Evolutionary conservation across 2,888 invertebrate genomes (phyloP), one percentile per base, ranked within the genome.

Genomic region (Agrilus biguttatus): DNA sequence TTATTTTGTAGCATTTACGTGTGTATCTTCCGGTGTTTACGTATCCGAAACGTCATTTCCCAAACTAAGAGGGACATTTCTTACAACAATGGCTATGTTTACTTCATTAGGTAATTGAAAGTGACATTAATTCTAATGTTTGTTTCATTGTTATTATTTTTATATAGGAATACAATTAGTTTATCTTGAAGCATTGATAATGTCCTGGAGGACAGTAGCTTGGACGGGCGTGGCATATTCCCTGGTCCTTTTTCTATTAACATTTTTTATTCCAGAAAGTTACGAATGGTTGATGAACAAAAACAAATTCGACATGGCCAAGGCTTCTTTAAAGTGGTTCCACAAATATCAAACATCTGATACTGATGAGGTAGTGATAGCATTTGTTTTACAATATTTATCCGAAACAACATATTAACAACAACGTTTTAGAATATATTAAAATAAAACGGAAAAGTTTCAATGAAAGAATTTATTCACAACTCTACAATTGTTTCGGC

Each of bases 41-140:
- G 73, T 76, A 43, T 76, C 76, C 8, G 76, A 77, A 61, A 72
- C 76, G 1, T 73, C 74, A 1, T 61, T 73, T 37, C 73, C 75
- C 2, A 75, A 76, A 53, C 61, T 75, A 45, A 58, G 77, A 46
- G 76, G 76, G n/a, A 72, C 75, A 8, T 58, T 77, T 39, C 72
- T 75, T 46, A 74, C 75, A 8, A 65, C 69, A 28, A 73, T 73
- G 5, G 75, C 76, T 3, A 71, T 74, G 5, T 65, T 73, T 49
- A 74, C 75, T 7, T 76, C 76, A 1, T 60, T 75, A 46, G 76
- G 75, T 69, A 58, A 19, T 5, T 19, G n/a, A n/a, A n/a, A n/a
- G n/a, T n/a, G n/a, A n/a, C n/a, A n/a, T n/a, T n/a, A n/a, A n/a
- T n/a, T n/a, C n/a, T n/a, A n/a, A n/a, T n/a, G n/a, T n/a, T n/a